Base-by-base conservation (phyloP, 1,140 invertebrate genomes). In the Samia ricini region DNA sequence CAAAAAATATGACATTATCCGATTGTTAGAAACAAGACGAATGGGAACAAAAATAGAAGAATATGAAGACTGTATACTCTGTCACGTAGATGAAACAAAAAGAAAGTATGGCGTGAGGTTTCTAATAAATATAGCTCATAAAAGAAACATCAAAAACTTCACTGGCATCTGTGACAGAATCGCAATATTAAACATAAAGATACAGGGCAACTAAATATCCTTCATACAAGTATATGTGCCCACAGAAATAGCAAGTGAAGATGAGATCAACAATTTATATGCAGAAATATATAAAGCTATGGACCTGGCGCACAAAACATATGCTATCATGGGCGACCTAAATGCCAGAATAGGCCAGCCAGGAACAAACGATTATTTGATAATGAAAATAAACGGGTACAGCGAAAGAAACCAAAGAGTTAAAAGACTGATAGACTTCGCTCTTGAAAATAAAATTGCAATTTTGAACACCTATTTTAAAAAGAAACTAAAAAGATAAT, bases 391-490 rank as follows among this genome's bases (percentile, higher is more conserved):
- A 42, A 42, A 42, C 36, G 36, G 36, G 4, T 42, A 42, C 18
- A n/a, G 36, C 18, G 36, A 42, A 42, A 42, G 36, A 42, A 42
- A 42, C 36, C 36, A 42, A n/a, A 42, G 36, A 42, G 36, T 10
- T 42, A 2, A 42, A n/a, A 42, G 36, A 4, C 36, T 42, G 18
- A 42, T 42, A 15, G 36, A 42, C 18, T 42, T 42, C 36, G 65
- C 65, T 7, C 18, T 64, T 0, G 66, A 72, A 62, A 23, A 66
- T 42, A 71, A 64, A 52, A 15, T 67, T 4, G 18, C 61, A 12
- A 67, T 67, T 20, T 59, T 71, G 48, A 71, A 71, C 21, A 65
- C 65, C 10, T 64, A 42, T 4, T 71, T 64, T 48, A 57, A 60
- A 10, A 66, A 63, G 50, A 66, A 63, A 59, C 26, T n/a, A 42